These are phyloP conservation scores for Arrhopalites spinosus DNA, from an alignment of 2,888 invertebrate genomes.

Conservation along the genomic window DNA sequence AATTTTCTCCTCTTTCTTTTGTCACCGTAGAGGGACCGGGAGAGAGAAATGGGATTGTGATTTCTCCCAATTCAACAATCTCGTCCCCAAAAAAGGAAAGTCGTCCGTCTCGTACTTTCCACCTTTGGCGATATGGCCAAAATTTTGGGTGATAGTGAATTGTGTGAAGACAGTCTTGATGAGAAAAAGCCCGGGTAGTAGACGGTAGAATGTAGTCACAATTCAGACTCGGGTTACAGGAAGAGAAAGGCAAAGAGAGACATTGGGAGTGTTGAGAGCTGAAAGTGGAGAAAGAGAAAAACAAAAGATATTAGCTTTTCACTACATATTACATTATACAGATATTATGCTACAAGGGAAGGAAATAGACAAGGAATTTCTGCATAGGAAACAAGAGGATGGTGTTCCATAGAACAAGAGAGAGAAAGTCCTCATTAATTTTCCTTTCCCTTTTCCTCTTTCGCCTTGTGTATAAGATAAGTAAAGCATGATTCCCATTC, in stretches of 20 bases:
- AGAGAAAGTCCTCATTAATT: constrained; percentile 24
- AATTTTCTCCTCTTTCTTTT: too few relatives aligned
- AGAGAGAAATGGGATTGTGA: neutral
- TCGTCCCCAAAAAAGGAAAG: too few relatives aligned
- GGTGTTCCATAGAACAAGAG: neutral
- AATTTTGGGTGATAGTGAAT: too few relatives aligned
- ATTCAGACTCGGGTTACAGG: too few relatives aligned
- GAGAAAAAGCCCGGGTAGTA: neutral
- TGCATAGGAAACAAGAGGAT: neutral
- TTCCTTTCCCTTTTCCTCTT: constrained; percentile 4
- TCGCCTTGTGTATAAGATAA: neutral
- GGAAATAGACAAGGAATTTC: neutral
- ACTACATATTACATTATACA: neutral
- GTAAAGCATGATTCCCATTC: neutral
- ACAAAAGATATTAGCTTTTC: constrained; percentile 19
- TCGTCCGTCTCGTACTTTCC: too few relatives aligned
- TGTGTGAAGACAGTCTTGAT: too few relatives aligned
- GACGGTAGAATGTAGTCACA: neutral
- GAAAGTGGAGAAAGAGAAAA: constrained; percentile 4
- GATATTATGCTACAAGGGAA: neutral
- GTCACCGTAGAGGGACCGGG: neutral
- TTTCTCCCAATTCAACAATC: neutral
- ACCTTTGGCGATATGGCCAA: too few relatives aligned
- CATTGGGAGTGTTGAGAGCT: neutral
- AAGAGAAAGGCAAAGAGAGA: neutral